A percentile compares a stretch with the other conserved stretches of the same genome.
Evolutionary conservation across 2,888 invertebrate genomes (phyloP).

Genomic region (Pyrgus malvae): DNA sequence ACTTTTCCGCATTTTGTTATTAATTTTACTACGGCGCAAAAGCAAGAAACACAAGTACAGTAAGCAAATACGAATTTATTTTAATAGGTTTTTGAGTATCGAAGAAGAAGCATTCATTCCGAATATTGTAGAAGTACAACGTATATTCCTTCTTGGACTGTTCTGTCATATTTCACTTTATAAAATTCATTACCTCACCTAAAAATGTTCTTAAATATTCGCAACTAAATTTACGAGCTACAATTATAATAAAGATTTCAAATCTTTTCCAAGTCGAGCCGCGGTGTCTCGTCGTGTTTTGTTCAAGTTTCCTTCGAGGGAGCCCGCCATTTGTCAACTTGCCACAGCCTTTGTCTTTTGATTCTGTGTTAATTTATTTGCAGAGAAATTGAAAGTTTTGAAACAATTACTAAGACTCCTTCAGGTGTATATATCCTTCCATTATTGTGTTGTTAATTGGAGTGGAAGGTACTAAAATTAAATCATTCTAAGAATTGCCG

Average conservation of each 20-base stretch:
- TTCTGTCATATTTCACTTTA: too few species aligned
- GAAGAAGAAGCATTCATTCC: too few species aligned
- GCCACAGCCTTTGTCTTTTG: slow-evolving; percentile 49
- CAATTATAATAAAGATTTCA: background rate
- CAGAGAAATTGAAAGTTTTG: slow-evolving; percentile 43
- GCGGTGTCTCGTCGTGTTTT: slow-evolving; percentile 40
- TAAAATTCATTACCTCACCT: too few species aligned
- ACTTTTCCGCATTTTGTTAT: too few species aligned
- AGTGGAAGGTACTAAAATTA: background rate
- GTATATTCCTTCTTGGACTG: too few species aligned
- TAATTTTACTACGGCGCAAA: too few species aligned
- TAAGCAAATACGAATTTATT: too few species aligned
- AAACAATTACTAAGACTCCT: slow-evolving; percentile 40
- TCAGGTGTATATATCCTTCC: background rate
- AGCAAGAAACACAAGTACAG: too few species aligned
- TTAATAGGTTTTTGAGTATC: too few species aligned
- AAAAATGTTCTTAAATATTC: too few species aligned
- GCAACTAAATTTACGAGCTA: background rate
- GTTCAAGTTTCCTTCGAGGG: slow-evolving; percentile 40
- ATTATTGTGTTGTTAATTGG: slow-evolving; percentile 2
- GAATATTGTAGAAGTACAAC: too few species aligned
- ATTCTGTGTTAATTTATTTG: slow-evolving; percentile 51
- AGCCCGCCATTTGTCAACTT: slow-evolving; percentile 48
- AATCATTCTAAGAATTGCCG: background rate
- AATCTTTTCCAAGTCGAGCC: slow-evolving; percentile 29